Conservation (phyloP, 2,888 invertebrate species). For the Drymonia ruficornis region DNA sequence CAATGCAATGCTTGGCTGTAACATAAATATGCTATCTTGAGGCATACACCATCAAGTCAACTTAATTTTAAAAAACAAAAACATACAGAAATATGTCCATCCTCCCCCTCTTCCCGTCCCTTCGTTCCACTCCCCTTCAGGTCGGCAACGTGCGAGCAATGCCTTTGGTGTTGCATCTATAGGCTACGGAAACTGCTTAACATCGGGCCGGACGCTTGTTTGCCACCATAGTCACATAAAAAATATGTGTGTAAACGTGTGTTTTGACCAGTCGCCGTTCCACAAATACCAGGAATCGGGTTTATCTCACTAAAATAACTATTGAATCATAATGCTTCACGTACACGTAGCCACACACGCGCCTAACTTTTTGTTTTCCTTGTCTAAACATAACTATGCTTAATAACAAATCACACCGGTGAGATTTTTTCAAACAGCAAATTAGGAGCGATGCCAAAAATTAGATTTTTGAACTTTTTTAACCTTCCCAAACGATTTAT, state of each 20-base stretch:
- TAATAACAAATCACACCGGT: not conserved
- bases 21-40: no score
- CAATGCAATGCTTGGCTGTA: no score
- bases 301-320: slow-evolving; percentile 32
- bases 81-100: no score
- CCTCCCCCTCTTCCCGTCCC: no score
- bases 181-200: no score
- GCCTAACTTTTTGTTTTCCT: slow-evolving; percentile 21
- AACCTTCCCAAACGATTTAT: not conserved
- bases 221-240: no score
- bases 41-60: no score
- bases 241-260: slow-evolving; percentile 2
- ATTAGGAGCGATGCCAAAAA: slow-evolving; percentile 3
- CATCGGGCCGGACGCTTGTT: no score
- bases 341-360: slow-evolving; percentile 9
- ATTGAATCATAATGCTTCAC: slow-evolving; percentile 24
- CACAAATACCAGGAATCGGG: slow-evolving; percentile 29
- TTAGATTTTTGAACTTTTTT: not conserved
- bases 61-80: no score
- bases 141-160: no score
- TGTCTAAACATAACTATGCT: slow-evolving; percentile 11
- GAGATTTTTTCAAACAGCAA: not conserved
- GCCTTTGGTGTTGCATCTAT: no score
- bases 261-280: slow-evolving; percentile 21
- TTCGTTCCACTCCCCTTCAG: no score